Base-by-base conservation (phyloP, 2,888 invertebrate species). In the Zeuzera pyrina region DNA sequence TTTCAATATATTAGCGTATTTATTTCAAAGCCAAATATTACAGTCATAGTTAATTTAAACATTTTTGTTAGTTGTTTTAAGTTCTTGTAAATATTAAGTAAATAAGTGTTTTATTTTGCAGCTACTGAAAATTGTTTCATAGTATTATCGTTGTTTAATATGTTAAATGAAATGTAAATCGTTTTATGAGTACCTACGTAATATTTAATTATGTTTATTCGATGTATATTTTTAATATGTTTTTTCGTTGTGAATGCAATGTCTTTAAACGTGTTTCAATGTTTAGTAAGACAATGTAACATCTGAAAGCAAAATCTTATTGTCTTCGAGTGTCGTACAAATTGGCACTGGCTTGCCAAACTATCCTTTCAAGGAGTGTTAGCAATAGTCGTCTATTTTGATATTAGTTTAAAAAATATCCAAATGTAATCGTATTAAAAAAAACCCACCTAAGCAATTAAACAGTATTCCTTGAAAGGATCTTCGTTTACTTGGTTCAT, bases 11-110 rank as follows among this genome's bases (percentile, higher is more conserved):
- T 71, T 67, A 74, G 67, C 68, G 68, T 78, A 83, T 79, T 81
- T 78, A 81, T 83, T 78, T 73, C 69, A 77, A 81, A 81, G 74
- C 83, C 83, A 83, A 83, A 83, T 79, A 83, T 71, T 78, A 81
- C 73, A 83, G 81, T 83, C 83, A 83, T 83, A 83, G 71, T 70
- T 77, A 66, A 67, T 63, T 63, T 65, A 10, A 65, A 42, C 38
- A 49, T 64, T 65, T 76, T 73, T 73, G 62, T 71, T 74, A 77
- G 69, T 53, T 66, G 49, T 65, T 66, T 71, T 76, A 76, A 69
- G 72, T 77, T 76, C 52, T 57, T 81, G 81, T 81, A 81, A 71
- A 81, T 81, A 81, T 57, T n/a, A 61, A 58, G 47, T 47, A 42
- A 48, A 41, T 77, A 74, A 74, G 74, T 71, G 73, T 72, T 78